These are phyloP conservation scores for Bombyx mori DNA, from an alignment of 1,140 invertebrate species.

Conservation along the genomic window DNA sequence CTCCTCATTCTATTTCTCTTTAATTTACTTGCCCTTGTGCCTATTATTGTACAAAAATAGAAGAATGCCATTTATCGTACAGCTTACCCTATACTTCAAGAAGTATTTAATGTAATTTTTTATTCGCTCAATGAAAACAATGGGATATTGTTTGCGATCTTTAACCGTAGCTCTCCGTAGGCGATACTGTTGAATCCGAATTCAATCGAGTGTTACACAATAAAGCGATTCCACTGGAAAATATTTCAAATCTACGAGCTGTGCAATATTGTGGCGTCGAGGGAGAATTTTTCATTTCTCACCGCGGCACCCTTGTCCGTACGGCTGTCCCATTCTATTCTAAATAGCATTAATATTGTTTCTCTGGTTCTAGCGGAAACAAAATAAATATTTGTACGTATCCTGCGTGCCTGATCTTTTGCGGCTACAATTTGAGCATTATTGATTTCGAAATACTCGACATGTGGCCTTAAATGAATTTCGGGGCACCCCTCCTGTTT, in stretches of 20 bases:
- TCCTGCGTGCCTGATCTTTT: slow-evolving; percentile 13
- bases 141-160: background rate
- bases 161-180: background rate
- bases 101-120: background rate
- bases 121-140: background rate
- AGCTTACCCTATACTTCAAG: background rate
- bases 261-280: slow-evolving; percentile 26
- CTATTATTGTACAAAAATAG: no score
- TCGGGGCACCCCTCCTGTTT: no score
- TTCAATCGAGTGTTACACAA: no score
- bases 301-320: slow-evolving; percentile 24
- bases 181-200: no score
- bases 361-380: slow-evolving; percentile 24
- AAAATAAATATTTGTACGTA: slow-evolving; percentile 42
- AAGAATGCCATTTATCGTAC: no score
- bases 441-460: background rate
- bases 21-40: no score
- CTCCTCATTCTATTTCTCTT: no score
- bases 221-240: background rate
- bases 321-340: slow-evolving; percentile 20
- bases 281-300: slow-evolving; percentile 37
- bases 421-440: background rate
- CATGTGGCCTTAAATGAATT: no score
- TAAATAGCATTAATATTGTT: slow-evolving; percentile 49
- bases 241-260: slow-evolving; percentile 7